Conservation (phyloP, 2,797 vertebrate genomes). For the Arrhamphus sclerolepis region DNA sequence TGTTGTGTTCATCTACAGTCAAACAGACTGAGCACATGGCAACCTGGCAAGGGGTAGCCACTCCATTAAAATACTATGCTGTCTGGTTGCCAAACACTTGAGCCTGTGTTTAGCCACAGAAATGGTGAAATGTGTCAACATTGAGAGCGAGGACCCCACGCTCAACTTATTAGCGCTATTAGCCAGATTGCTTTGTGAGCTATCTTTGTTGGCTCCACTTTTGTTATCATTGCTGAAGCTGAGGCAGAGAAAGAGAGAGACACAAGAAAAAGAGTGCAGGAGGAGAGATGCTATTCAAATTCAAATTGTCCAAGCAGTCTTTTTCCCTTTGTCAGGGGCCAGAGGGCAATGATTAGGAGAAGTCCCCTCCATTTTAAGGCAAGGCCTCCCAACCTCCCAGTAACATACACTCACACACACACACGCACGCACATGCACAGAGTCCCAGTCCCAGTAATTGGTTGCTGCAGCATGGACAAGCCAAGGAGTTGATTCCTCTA, state of each 20-base stretch:
- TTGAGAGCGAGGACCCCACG: constrained; percentile 69
- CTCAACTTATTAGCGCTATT: constrained; percentile 85
- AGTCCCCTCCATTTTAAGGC: constrained; percentile 72
- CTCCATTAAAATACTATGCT: constrained; percentile 75
- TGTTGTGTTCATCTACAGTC: constrained; percentile 61
- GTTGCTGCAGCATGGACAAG: constrained; percentile 70
- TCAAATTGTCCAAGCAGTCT: constrained; percentile 76
- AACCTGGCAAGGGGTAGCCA: constrained; percentile 69
- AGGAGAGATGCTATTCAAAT: constrained; percentile 78
- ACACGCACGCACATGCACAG: constrained; percentile 35
- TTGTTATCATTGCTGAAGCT: constrained; percentile 59
- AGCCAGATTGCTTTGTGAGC: constrained; percentile 80
- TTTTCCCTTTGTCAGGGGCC: constrained; percentile 75
- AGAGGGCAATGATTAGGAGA: constrained; percentile 81
- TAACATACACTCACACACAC: constrained; percentile 8
- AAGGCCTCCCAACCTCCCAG: constrained; percentile 50
- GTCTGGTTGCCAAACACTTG: constrained; percentile 79
- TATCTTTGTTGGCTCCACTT: constrained; percentile 78
- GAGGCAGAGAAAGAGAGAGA: constrained; percentile 48
- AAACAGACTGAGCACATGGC: constrained; percentile 70
- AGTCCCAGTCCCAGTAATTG: constrained; percentile 71
- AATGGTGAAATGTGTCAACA: constrained; percentile 83
- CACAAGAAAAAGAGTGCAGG: constrained; percentile 37
- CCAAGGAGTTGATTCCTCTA: constrained; percentile 76
- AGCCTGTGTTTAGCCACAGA: constrained; percentile 81